A percentile compares a stretch with the other conserved stretches of the same genome.
Conservation (phyloP, 2,888 invertebrate species). For the Caenorhabditis uteleia region DNA sequence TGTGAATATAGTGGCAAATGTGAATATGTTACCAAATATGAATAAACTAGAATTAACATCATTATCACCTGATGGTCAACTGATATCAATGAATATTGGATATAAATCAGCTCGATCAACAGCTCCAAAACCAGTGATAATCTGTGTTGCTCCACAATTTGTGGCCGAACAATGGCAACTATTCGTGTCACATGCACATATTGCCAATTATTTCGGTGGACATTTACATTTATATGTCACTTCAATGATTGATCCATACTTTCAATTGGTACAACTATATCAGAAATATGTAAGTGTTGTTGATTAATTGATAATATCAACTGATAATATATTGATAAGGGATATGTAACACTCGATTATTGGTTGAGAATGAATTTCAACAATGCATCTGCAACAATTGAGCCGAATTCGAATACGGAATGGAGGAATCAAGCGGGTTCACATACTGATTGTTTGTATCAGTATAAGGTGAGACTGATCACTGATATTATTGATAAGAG, state of each 20-base stretch:
- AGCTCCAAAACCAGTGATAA: constrained; percentile 5
- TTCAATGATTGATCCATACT: constrained; percentile 38
- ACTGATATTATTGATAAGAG: no score
- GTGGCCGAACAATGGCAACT: constrained; percentile 8
- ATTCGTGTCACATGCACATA: background rate
- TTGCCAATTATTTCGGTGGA: constrained; percentile 10
- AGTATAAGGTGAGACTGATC: no score
- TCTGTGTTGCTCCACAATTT: constrained; percentile 12
- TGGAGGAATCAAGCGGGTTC: constrained; percentile 50
- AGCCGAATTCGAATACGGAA: constrained; percentile 43
- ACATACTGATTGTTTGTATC: constrained; percentile 45
- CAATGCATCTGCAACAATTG: constrained; percentile 9
- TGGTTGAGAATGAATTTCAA: constrained; percentile 41
- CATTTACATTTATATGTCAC: constrained; percentile 43
- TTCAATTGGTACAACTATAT: constrained; percentile 31
- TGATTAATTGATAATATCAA: background rate
- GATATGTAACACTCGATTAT: constrained; percentile 38
- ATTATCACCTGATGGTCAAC: constrained; percentile 8
- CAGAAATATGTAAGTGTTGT: constrained; percentile 9
- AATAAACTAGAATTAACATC: constrained; percentile 20
- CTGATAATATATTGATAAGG: constrained; percentile 16
- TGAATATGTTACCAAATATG: constrained; percentile 7
- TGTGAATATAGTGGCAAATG: constrained; percentile 14
- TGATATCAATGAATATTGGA: background rate
- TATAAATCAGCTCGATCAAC: background rate